A percentile compares a stretch with the other conserved stretches of the same genome.
Evolutionary conservation across 2,113 vertebrate species (phyloP).

Genomic region (Anguilla rostrata): DNA sequence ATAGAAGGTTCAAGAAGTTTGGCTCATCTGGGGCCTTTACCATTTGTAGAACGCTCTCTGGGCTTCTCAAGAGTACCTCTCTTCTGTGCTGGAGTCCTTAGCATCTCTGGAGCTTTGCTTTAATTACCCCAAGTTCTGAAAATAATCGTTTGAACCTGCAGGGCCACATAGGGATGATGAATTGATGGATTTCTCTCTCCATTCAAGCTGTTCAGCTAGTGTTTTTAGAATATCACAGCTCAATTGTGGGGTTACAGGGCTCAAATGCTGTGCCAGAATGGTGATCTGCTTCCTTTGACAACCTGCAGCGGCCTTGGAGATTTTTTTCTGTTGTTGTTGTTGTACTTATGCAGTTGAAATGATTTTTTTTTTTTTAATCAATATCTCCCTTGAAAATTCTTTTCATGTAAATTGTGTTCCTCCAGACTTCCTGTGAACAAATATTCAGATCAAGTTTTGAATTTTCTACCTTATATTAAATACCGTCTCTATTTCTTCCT

Average conservation of each 20-base stretch:
- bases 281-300: neutral
- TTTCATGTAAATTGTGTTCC: neutral
- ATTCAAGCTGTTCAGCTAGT: neutral
- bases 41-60: neutral
- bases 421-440: neutral
- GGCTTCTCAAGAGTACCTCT: neutral
- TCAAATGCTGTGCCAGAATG: neutral
- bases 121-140: neutral
- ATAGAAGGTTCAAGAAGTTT: too few species aligned
- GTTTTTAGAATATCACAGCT: too few species aligned
- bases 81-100: neutral
- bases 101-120: neutral
- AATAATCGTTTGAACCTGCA: neutral
- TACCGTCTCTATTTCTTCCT: too few species aligned
- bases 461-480: neutral
- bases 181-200: neutral
- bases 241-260: neutral
- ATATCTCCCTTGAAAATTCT: neutral
- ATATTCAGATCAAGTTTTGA: neutral
- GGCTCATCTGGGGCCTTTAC: neutral
- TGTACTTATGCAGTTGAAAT: too few species aligned
- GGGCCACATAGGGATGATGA: neutral
- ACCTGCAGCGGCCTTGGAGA: neutral
- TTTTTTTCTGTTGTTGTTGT: neutral
- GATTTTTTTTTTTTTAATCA: too few species aligned